A percentile compares a stretch with the other conserved stretches of the same genome.
phyloP scores from a whole-genome alignment of 2,797 vertebrate genomes.

The Labeo calbasu region DNA sequence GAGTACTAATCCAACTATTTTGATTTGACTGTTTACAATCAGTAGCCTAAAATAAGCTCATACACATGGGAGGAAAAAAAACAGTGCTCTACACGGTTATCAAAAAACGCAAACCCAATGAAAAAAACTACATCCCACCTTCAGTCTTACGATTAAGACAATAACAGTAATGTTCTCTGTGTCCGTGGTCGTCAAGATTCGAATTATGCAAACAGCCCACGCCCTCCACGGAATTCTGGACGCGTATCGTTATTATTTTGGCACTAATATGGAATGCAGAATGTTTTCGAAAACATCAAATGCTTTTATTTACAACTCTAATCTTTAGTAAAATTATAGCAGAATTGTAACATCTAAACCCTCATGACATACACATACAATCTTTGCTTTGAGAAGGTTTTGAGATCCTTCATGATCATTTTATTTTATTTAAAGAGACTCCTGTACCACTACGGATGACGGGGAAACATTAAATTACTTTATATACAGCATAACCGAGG shows the following conservation, averaged over 20 bases:
- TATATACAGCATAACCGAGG: conserved; percentile 43
- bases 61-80: neutral
- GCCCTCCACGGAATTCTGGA: neutral
- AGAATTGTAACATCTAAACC: conserved; percentile 7
- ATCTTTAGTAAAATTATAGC: neutral
- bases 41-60: neutral
- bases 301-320: conserved; percentile 14
- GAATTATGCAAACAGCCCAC: neutral
- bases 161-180: neutral
- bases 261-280: conserved; percentile 11
- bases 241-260: neutral
- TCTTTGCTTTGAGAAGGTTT: conserved; percentile 8
- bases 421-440: neutral
- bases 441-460: conserved; percentile 7
- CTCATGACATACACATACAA: conserved; percentile 2
- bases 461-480: conserved; percentile 50
- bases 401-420: conserved; percentile 32
- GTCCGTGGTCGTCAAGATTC: neutral
- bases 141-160: conserved; percentile 42
- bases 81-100: neutral
- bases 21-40: neutral
- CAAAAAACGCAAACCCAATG: neutral
- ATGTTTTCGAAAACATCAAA: neutral
- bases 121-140: neutral
- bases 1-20: neutral